These are phyloP conservation scores for Hylaeus anthracinus DNA, from an alignment of 1,140 invertebrate genomes.

Conservation along the genomic window DNA sequence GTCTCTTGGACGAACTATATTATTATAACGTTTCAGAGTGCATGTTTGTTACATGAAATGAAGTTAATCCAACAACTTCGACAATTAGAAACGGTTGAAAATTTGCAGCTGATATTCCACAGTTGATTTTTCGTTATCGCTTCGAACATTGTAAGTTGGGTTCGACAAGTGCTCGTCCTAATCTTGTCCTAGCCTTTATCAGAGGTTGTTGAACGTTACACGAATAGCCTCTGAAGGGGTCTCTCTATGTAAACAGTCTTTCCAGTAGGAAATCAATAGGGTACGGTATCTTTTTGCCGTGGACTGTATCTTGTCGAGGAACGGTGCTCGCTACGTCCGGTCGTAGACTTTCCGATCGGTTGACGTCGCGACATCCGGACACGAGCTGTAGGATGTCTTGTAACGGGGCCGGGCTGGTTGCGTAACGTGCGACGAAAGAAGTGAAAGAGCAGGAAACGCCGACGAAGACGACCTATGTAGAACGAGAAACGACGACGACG, in stretches of 20 bases:
- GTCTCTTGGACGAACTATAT: no score
- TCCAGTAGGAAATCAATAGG: neutral
- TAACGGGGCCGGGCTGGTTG: constrained; percentile 29
- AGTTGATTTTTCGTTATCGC: no score
- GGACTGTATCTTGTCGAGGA: neutral
- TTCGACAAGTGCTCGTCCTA: neutral
- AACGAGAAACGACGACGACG: neutral
- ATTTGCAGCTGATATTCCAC: no score
- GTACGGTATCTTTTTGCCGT: neutral
- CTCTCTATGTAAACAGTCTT: neutral
- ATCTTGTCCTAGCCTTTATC: no score
- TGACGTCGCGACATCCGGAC: constrained; percentile 42
- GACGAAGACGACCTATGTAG: neutral
- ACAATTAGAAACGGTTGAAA: no score
- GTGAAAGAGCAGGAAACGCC: neutral
- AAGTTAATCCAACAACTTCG: no score
- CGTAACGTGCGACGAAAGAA: constrained; percentile 30
- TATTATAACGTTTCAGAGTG: no score
- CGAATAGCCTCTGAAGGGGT: no score
- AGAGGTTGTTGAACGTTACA: no score
- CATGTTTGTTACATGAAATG: no score
- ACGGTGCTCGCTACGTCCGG: neutral
- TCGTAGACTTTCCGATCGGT: constrained; percentile 13
- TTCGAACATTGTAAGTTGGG: no score
- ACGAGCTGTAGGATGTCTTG: constrained; percentile 25